Evolutionary conservation across 2,113 vertebrate species (phyloP), one percentile per base, ranked within the genome.

Genomic region (Ochotona curzoniae): DNA sequence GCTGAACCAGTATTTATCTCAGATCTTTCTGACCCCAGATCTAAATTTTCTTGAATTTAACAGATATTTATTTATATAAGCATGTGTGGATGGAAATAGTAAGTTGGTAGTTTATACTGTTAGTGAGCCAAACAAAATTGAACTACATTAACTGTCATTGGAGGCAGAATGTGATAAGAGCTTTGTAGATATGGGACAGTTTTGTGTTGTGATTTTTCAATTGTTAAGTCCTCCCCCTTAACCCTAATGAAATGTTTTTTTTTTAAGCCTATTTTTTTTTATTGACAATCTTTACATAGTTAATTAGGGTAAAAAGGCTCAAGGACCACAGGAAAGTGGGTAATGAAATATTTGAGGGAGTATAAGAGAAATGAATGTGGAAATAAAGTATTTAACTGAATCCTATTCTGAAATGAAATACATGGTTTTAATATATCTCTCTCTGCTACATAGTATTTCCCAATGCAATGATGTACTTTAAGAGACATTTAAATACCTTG

Each of bases 181-280:
- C 44, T 66, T 0, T 86, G n/a, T n/a, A 89, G 25, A 84, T 28
- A 60, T 23, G 85, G 82, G 49, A 44, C n/a, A 85, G 9, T 90
- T 86, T 61, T 83, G 26, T 89, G 23, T 47, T 90, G 7, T 57
- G 38, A 44, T 44, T 44, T 63, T 91, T 94, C 94, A 93, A 47
- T 57, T 94, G 66, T 83, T 91, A 93, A 89, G 82, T 91, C 38
- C 14, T 93, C 26, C 30, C 18, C 7, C 51, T 49, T 90, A 84
- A 93, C 10, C 69, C 63, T 87, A 87, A 94, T 90, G 83, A 60
- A 90, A 91, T 83, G 17, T 88, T 92, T 92, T n/a, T n/a, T n/a
- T n/a, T n/a, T n/a, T n/a, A n/a, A n/a, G n/a, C n/a, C n/a, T n/a
- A n/a, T n/a, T n/a, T n/a, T n/a, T n/a, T n/a, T n/a, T n/a, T n/a